Percentiles rank a stretch among this genome's conserved stretches.
Conservation (phyloP, 2,888 invertebrate genomes). For the Meiosimyza platycephala region DNA sequence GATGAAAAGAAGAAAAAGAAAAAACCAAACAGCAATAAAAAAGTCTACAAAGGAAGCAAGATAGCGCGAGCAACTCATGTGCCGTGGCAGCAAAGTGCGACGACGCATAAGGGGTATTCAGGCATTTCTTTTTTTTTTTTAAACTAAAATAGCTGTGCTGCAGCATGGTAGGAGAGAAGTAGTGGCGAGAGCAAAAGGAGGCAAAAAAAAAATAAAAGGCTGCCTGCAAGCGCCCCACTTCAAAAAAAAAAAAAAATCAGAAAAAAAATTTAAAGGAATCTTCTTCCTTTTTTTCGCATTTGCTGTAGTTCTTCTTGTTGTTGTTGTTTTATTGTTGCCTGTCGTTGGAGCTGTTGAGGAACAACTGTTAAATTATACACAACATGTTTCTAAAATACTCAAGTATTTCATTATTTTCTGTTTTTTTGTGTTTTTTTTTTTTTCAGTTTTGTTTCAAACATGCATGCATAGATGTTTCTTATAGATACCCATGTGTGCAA, state of each 20-base stretch:
- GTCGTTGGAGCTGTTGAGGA: conserved; percentile 36
- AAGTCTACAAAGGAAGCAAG: conserved; percentile 16
- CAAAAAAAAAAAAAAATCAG: conserved; percentile 6
- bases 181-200: too few relatives aligned
- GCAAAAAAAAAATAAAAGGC: too few relatives aligned
- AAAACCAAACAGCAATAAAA: not conserved
- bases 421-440: not conserved
- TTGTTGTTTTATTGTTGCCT: conserved; percentile 28
- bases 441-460: too few relatives aligned
- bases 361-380: conserved; percentile 37
- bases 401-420: conserved; percentile 3
- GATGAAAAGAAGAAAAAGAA: conserved; percentile 2
- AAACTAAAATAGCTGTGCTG: not conserved
- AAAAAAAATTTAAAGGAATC: conserved; percentile 9
- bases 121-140: not conserved
- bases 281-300: conserved; percentile 12
- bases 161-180: too few relatives aligned
- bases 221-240: conserved; percentile 6
- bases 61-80: not conserved
- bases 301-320: not conserved
- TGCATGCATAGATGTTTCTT: too few relatives aligned
- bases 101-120: not conserved
- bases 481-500: too few relatives aligned
- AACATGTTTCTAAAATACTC: conserved; percentile 24
- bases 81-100: not conserved